phyloP scores from a whole-genome alignment of 1,140 invertebrate genomes.

The Anastatus disparis region DNA sequence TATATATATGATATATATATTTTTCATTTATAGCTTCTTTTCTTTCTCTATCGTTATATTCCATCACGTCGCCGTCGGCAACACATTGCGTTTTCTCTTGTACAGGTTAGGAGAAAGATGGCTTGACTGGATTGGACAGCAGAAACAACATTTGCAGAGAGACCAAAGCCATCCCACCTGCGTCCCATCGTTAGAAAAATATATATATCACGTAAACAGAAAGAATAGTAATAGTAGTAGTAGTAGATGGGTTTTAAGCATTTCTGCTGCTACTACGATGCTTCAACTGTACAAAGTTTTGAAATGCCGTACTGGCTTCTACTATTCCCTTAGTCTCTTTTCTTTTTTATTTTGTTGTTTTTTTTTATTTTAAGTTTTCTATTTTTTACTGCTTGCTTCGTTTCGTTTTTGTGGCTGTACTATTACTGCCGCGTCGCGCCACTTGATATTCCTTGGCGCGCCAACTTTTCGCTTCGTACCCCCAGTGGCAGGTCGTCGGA shows the following conservation, averaged over 20 bases:
- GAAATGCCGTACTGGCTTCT: not conserved
- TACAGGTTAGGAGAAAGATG: not conserved
- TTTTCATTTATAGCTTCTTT: too few species aligned
- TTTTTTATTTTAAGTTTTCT: too few species aligned
- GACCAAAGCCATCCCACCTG: not conserved
- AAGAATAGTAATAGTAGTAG: too few species aligned
- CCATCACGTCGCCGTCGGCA: not conserved
- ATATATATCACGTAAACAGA: too few species aligned
- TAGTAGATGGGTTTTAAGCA: not conserved
- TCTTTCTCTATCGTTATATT: not conserved
- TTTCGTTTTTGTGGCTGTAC: too few species aligned
- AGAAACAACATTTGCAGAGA: not conserved
- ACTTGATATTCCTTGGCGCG: constrained; percentile 15
- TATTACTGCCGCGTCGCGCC: not conserved
- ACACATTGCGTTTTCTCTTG: not conserved
- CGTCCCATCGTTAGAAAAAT: constrained; percentile 2
- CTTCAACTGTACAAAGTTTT: too few species aligned
- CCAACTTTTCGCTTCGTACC: constrained; percentile 18
- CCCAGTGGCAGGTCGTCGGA: not conserved
- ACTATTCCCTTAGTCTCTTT: not conserved
- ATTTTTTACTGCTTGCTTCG: too few species aligned
- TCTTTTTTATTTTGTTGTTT: too few species aligned
- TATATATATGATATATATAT: too few species aligned
- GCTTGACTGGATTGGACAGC: too few species aligned
- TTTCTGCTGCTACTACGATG: too few species aligned